Percentiles rank a stretch among this genome's conserved stretches.
Conservation (phyloP, 2,797 vertebrate species). For the Glyptemys insculpta region DNA sequence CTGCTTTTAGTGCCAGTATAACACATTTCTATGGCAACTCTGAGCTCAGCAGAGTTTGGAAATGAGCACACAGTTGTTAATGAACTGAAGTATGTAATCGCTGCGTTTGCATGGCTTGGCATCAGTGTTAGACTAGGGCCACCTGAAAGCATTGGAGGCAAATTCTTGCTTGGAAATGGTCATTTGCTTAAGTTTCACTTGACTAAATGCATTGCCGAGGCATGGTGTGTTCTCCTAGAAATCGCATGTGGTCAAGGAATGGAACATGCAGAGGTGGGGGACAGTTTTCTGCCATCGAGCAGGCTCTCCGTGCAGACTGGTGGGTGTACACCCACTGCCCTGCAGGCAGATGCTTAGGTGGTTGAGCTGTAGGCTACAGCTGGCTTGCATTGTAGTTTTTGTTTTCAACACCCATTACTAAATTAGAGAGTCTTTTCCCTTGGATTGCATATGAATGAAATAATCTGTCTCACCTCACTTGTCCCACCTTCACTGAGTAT, state of each 20-base stretch:
- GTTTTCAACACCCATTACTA: conserved; percentile 2
- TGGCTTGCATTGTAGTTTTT: background rate
- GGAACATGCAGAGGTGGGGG: background rate
- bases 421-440: background rate
- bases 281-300: no score
- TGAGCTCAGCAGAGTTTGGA: conserved; percentile 73
- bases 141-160: background rate
- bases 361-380: background rate
- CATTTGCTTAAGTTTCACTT: background rate
- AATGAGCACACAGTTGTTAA: conserved; percentile 68
- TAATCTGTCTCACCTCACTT: background rate
- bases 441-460: background rate
- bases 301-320: conserved; percentile 1
- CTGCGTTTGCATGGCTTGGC: conserved; percentile 64
- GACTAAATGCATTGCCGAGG: background rate
- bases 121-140: conserved; percentile 48
- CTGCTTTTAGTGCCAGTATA: conserved; percentile 76
- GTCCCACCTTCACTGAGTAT: background rate
- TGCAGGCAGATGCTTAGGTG: background rate
- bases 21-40: conserved; percentile 80
- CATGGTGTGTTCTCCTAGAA: conserved; percentile 48
- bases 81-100: conserved; percentile 47
- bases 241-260: conserved; percentile 47
- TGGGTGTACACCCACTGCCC: background rate
- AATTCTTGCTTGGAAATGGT: background rate